Evolutionary conservation across 2,113 vertebrate genomes (phyloP).

Genomic region (Eulemur rufifrons): DNA sequence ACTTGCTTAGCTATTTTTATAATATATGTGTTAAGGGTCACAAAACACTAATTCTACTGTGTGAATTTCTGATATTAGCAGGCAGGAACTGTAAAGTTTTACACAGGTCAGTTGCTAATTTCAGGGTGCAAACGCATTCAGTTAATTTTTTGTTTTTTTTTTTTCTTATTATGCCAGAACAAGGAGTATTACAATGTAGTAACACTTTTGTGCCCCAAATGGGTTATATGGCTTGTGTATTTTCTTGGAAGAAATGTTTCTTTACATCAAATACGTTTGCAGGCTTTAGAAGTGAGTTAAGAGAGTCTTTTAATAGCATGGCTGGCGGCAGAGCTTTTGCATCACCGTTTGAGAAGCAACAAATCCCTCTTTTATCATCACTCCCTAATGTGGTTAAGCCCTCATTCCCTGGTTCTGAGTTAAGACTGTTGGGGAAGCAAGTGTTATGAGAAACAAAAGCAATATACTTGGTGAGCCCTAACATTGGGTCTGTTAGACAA

Average conservation of each 20-base stretch:
- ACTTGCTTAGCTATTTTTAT: conserved; percentile 5
- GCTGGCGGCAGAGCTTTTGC: background rate
- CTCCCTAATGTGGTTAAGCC: background rate
- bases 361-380: background rate
- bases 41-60: conserved; percentile 8
- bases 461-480: background rate
- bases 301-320: background rate
- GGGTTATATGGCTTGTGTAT: background rate
- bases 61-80: conserved; percentile 26
- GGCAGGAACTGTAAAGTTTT: background rate
- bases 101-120: background rate
- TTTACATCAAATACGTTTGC: background rate
- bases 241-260: conserved; percentile 27
- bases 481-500: background rate
- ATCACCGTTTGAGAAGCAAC: background rate
- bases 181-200: background rate
- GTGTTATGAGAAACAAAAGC: conserved; percentile 36
- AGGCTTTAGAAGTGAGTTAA: conserved; percentile 12
- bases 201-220: background rate
- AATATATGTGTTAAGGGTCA: conserved; percentile 6
- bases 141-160: background rate
- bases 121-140: background rate
- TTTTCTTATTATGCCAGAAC: background rate
- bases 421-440: background rate
- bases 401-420: background rate